A percentile compares a stretch with the other conserved stretches of the same genome.
Conservation (phyloP, 2,888 invertebrate genomes). For the Drosophila infuscata region DNA sequence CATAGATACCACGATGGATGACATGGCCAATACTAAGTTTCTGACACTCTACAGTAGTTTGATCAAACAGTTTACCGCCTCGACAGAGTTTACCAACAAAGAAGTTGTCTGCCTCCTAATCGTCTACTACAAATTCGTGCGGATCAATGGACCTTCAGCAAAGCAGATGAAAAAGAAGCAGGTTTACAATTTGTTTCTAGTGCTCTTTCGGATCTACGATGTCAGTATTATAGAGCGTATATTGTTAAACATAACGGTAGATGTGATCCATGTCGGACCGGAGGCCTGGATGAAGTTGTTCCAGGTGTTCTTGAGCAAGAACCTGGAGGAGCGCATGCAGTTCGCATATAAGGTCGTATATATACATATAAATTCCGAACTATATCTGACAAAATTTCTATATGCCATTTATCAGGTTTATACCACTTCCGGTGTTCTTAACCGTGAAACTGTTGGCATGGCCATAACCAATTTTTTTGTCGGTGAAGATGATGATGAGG, state of each 20-base stretch:
- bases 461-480: slow-evolving; percentile 85
- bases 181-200: slow-evolving; percentile 88
- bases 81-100: slow-evolving; percentile 85
- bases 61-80: slow-evolving; percentile 86
- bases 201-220: slow-evolving; percentile 90
- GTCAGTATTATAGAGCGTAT: slow-evolving; percentile 88
- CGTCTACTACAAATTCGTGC: slow-evolving; percentile 86
- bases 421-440: slow-evolving; percentile 88
- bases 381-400: background rate
- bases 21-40: slow-evolving; percentile 89
- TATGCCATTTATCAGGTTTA: slow-evolving; percentile 85
- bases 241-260: slow-evolving; percentile 87
- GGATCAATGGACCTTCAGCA: slow-evolving; percentile 84
- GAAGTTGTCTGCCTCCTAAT: slow-evolving; percentile 87
- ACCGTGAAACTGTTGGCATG: slow-evolving; percentile 89
- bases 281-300: slow-evolving; percentile 89
- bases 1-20: slow-evolving; percentile 87
- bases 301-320: slow-evolving; percentile 89
- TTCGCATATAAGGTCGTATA: slow-evolving; percentile 88
- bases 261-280: slow-evolving; percentile 85
- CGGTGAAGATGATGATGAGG: slow-evolving; percentile 89
- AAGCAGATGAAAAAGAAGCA: slow-evolving; percentile 86
- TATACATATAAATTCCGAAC: background rate
- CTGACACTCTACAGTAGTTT: slow-evolving; percentile 87
- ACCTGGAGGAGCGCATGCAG: slow-evolving; percentile 88